These are phyloP conservation scores for Sylvia borin DNA, from an alignment of 2,797 vertebrate species.

Conservation along the genomic window DNA sequence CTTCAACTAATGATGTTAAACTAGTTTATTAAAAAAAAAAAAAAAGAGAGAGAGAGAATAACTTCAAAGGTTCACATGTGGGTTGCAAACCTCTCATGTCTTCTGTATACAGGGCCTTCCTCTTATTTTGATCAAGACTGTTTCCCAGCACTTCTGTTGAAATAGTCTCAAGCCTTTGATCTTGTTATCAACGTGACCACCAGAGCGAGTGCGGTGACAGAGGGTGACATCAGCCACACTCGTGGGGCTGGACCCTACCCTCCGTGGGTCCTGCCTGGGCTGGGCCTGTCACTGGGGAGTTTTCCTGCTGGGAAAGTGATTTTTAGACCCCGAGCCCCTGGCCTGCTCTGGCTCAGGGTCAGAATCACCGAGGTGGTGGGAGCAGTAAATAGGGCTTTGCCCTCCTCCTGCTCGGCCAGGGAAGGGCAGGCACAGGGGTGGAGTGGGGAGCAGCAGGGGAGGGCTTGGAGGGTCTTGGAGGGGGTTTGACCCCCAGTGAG, in stretches of 20 bases:
- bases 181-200: constrained; percentile 65
- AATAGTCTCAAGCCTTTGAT: constrained; percentile 66
- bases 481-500: neutral
- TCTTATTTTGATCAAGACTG: constrained; percentile 72
- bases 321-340: rapidly evolving
- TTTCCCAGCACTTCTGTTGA: constrained; percentile 66
- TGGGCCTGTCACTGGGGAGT: neutral
- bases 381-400: rapidly evolving
- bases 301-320: neutral
- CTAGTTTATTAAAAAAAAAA: constrained; percentile 23
- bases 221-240: neutral
- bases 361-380: rapidly evolving
- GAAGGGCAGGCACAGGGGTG: neutral
- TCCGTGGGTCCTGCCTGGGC: neutral
- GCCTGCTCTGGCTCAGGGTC: rapidly evolving
- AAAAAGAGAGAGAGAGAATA: neutral
- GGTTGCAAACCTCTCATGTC: constrained; percentile 67
- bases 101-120: constrained; percentile 69
- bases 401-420: neutral
- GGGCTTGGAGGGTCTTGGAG: neutral
- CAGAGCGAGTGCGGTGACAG: constrained; percentile 29
- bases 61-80: constrained; percentile 71
- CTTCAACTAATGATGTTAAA: constrained; percentile 62
- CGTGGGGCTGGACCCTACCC: neutral
- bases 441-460: neutral